phyloP scores from a whole-genome alignment of 2,797 vertebrate genomes.

The Rhinophrynus dorsalis region DNA sequence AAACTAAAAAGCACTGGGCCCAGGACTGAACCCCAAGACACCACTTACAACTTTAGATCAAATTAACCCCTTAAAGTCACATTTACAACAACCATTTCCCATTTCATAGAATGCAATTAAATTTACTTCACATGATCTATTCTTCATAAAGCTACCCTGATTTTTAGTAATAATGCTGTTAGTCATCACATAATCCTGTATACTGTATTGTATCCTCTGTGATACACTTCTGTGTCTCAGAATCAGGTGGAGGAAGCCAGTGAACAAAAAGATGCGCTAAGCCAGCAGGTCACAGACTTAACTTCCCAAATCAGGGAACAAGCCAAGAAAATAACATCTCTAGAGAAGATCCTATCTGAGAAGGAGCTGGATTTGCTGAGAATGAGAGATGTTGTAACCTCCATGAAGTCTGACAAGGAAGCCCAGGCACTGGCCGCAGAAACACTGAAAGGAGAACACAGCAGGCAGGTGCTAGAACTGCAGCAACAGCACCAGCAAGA shows the following conservation, averaged over 20 bases:
- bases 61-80: too few species aligned
- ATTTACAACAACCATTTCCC: too few species aligned
- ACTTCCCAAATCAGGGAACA: slow-evolving; percentile 10
- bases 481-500: slow-evolving; percentile 54
- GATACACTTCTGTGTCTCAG: background rate
- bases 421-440: slow-evolving; percentile 43
- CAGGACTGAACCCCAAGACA: too few species aligned
- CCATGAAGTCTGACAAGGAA: slow-evolving; percentile 57
- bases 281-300: slow-evolving; percentile 47
- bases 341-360: slow-evolving; percentile 67
- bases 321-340: slow-evolving; percentile 27
- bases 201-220: too few species aligned
- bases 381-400: slow-evolving; percentile 51
- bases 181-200: too few species aligned
- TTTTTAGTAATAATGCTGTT: too few species aligned
- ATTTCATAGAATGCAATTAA: too few species aligned
- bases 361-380: slow-evolving; percentile 66
- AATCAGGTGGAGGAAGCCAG: slow-evolving; percentile 15
- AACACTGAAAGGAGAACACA: slow-evolving; percentile 53
- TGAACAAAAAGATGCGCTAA: slow-evolving; percentile 45
- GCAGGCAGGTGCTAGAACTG: slow-evolving; percentile 46
- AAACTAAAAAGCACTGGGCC: too few species aligned
- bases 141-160: too few species aligned
- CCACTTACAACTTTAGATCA: too few species aligned
- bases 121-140: too few species aligned